These are phyloP conservation scores for Coccyzus lansbergi DNA, from an alignment of 2,797 vertebrate species.

Conservation along the genomic window DNA sequence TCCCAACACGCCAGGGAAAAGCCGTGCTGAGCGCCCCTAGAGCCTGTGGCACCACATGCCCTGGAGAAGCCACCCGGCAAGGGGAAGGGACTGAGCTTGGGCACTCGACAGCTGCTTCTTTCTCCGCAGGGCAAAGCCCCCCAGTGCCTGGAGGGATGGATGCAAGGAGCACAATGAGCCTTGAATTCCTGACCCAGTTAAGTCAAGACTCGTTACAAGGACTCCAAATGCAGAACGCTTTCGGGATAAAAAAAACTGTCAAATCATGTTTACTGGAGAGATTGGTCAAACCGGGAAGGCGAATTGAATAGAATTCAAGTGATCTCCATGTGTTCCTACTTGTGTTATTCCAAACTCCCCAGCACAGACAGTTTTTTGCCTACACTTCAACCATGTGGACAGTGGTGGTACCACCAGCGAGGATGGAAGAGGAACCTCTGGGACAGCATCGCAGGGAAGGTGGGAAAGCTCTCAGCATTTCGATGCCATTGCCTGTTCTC, in stretches of 20 bases:
- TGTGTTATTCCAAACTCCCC: neutral
- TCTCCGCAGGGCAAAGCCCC: neutral
- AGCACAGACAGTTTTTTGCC: neutral
- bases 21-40: rapidly evolving
- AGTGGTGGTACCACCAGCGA: neutral
- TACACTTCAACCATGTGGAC: neutral
- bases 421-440: neutral
- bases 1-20: neutral
- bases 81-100: rapidly evolving
- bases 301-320: neutral
- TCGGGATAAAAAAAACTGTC: conserved; percentile 25
- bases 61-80: neutral
- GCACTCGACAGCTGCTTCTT: neutral
- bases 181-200: conserved; percentile 55
- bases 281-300: neutral
- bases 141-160: neutral
- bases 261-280: neutral
- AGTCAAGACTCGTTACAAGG: conserved; percentile 47
- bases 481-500: neutral
- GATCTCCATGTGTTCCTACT: neutral
- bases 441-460: neutral
- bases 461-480: neutral
- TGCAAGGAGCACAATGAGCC: neutral
- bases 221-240: neutral
- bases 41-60: rapidly evolving